Conservation (phyloP, 2,888 invertebrate species). For the Leucozona laternaria region DNA sequence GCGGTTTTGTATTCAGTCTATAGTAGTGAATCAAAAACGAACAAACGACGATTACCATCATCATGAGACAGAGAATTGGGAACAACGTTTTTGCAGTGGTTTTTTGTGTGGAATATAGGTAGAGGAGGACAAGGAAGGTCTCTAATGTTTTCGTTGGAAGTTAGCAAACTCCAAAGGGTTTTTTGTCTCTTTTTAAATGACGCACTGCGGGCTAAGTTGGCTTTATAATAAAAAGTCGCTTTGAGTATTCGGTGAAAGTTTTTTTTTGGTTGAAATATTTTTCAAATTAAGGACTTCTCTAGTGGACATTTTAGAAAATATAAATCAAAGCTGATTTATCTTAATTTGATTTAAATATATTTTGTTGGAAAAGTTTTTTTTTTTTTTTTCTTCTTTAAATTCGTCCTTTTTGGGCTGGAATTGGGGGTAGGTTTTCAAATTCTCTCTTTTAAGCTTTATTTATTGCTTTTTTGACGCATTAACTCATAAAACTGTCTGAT, state of each 20-base stretch:
- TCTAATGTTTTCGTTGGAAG: constrained; percentile 16
- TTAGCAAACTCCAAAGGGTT: not conserved
- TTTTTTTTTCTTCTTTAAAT: too few species aligned
- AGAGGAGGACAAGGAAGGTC: not conserved
- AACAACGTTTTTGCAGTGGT: constrained; percentile 7
- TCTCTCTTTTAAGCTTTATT: not conserved
- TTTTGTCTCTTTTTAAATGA: not conserved
- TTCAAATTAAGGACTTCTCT: not conserved
- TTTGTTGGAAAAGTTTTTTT: too few species aligned
- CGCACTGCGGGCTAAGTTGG: constrained; percentile 43
- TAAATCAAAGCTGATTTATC: constrained; percentile 31
- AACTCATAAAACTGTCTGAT: constrained; percentile 32
- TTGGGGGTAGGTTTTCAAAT: not conserved
- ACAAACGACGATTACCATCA: constrained; percentile 50
- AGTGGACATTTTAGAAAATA: constrained; percentile 1
- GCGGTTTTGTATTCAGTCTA: not conserved
- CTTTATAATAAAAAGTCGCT: not conserved
- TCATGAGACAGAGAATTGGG: constrained; percentile 13
- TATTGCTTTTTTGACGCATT: constrained; percentile 4
- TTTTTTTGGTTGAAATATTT: not conserved
- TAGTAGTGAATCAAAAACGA: constrained; percentile 40
- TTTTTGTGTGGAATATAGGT: not conserved
- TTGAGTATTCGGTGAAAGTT: not conserved
- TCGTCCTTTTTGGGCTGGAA: too few species aligned
- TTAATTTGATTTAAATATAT: constrained; percentile 10